Evolutionary conservation across 2,888 invertebrate genomes (phyloP), one percentile per base, ranked within the genome.

Genomic region (Ichneumoninae sp.): DNA sequence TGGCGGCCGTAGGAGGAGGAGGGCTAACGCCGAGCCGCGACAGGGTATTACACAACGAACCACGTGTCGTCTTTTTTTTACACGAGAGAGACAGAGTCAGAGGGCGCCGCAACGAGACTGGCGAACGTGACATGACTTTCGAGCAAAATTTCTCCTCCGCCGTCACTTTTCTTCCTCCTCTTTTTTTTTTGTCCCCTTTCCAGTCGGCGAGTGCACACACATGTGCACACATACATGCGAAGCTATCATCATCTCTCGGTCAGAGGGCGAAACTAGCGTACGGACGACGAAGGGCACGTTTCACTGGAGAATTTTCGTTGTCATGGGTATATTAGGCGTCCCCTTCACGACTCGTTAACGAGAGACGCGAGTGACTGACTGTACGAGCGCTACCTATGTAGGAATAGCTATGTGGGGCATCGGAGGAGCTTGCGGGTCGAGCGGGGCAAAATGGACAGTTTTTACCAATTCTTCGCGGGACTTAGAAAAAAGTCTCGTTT

Each of bases 271-370:
- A 50, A 63, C 74, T 74, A 69, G 47, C 44, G 26, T 54, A 57
- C 57, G 7, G 47, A 26, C 8, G 60, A 40, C 22, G 26, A 77
- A 83, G 66, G 57, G 77, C 83, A 83, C 85, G 81, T 83, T 76
- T 77, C 70, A 66, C 84, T 74, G 52, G 78, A 78, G 75, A 86
- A 85, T 81, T 86, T 75, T 65, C 83, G 77, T 77, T 85, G 86
- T 87, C 83, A 83, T 76, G 85, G 83, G 54, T 83, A 83, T 81
- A 87, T 87, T 86, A 86, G 83, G 77, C 85, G 79, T 44, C 68
- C 78, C 79, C 83, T 83, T 79, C 81, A 66, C 71, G 80, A 77
- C 81, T 84, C 85, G 81, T 85, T 85, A 83, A 81, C 81, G 81
- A 79, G 78, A 71, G 66, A 52, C 40, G 60, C 78, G 52, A 68